Evolutionary conservation across 2,888 invertebrate species (phyloP), one percentile per base, ranked within the genome.

Genomic region (Eupithecia subfuscata): DNA sequence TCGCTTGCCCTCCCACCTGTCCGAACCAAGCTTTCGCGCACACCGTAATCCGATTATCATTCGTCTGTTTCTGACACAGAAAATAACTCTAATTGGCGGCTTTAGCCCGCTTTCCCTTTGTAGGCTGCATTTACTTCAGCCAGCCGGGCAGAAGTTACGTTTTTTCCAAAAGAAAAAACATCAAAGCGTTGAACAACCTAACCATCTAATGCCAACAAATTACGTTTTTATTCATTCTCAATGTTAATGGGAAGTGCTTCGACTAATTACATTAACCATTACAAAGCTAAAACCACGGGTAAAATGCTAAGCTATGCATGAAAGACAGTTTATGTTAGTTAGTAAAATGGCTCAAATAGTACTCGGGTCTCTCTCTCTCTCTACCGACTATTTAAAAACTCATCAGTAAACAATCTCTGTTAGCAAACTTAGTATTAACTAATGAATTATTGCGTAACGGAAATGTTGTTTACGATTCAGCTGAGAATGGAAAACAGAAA

Each of bases 11-110:
- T 82, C 85, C 87, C 87, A 90, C 88, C 91, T 91, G 91, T 89
- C 91, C 84, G 78, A 30, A 68, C 77, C 77, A 77, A 83, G 86
- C 86, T 82, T 83, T 82, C 82, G 77, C 80, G 79, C 83, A 80
- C 82, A 69, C 80, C 82, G 83, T 88, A 89, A 90, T 90, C 88
- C 87, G 86, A 89, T 91, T 92, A 90, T 84, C 84, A 87, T 88
- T 85, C 81, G 82, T 84, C 84, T 86, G 86, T 84, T 83, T 81
- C 81, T 81, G 84, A 86, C 82, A 86, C 82, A 84, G 82, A 85
- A 88, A 86, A 85, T 83, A 85, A 83, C 80, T 74, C 78, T 87
- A 87, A 87, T 88, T 88, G 84, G 82, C 81, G 80, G 75, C 69
- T 70, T 63, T 79, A 78, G 82, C 52, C 74, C 73, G 83, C 80